Conservation (phyloP, 2,113 vertebrate genomes). For the Rhagologus leucostigma region DNA sequence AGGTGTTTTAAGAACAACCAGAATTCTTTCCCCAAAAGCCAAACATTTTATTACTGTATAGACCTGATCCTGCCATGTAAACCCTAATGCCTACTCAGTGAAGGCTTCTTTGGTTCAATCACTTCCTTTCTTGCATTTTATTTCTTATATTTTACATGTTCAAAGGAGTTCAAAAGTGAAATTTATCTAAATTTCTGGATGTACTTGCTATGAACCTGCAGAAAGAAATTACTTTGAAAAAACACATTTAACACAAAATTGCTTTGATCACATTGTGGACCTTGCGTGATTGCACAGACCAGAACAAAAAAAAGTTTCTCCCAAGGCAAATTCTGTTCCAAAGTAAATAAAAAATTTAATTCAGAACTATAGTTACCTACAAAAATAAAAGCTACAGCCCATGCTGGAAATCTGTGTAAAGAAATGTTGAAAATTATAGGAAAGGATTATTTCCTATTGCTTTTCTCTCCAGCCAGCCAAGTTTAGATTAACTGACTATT, state of each 20-base stretch:
- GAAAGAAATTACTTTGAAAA: background rate
- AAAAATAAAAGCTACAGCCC: background rate
- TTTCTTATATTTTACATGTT: background rate
- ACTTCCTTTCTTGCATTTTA: background rate
- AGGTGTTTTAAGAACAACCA: background rate
- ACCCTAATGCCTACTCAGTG: background rate
- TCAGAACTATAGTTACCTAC: background rate
- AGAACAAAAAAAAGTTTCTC: background rate
- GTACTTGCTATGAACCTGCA: background rate
- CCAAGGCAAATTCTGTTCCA: background rate
- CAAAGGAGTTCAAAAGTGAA: background rate
- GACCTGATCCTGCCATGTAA: background rate
- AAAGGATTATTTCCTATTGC: background rate
- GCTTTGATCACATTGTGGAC: background rate
- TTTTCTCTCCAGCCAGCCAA: background rate
- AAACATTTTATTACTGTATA: background rate
- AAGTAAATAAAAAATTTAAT: conserved; percentile 7
- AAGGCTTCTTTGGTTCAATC: background rate
- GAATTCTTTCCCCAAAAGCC: background rate
- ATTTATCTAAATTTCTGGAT: background rate
- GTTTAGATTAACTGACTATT: background rate
- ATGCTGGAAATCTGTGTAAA: background rate
- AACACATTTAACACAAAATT: background rate
- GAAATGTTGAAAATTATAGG: background rate
- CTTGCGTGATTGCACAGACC: background rate